phyloP scores from a whole-genome alignment of 2,888 invertebrate genomes.

The Crocallis elinguaria region DNA sequence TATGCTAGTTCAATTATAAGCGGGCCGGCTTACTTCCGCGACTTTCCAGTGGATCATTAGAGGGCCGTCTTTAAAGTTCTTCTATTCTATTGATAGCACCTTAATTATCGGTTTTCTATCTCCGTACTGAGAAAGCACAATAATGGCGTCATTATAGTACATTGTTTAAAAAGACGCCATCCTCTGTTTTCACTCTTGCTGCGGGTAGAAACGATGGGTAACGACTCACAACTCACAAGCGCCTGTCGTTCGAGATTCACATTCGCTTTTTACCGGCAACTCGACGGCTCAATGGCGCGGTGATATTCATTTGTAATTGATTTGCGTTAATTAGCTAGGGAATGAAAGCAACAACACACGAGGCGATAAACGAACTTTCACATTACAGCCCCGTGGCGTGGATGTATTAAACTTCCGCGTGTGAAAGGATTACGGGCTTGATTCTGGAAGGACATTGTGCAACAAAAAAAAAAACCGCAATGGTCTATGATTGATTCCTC shows the following conservation, averaged over 20 bases:
- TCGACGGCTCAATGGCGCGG: conserved; percentile 1
- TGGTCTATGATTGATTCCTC: no score
- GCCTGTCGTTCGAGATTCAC: conserved; percentile 41
- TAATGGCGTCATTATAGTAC: conserved; percentile 62
- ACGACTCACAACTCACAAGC: conserved; percentile 27
- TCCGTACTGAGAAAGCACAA: conserved; percentile 68
- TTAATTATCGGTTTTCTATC: conserved; percentile 76
- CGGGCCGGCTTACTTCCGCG: no score
- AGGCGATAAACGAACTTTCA: not conserved
- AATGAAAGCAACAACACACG: not conserved
- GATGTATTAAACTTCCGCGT: no score
- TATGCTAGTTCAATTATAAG: no score
- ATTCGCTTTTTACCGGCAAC: conserved; percentile 52
- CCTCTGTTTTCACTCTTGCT: conserved; percentile 63
- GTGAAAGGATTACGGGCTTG: no score
- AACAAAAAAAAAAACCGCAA: no score
- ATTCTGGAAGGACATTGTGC: no score
- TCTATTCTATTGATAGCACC: not conserved
- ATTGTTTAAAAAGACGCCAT: conserved; percentile 54
- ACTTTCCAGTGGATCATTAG: no score
- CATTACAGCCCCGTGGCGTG: no score
- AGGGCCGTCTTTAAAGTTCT: no score
- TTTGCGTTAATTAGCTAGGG: not conserved
- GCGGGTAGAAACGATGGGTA: conserved; percentile 47
- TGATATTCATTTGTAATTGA: not conserved